Conservation (phyloP, 2,888 invertebrate species). For the Melieria omissa region DNA sequence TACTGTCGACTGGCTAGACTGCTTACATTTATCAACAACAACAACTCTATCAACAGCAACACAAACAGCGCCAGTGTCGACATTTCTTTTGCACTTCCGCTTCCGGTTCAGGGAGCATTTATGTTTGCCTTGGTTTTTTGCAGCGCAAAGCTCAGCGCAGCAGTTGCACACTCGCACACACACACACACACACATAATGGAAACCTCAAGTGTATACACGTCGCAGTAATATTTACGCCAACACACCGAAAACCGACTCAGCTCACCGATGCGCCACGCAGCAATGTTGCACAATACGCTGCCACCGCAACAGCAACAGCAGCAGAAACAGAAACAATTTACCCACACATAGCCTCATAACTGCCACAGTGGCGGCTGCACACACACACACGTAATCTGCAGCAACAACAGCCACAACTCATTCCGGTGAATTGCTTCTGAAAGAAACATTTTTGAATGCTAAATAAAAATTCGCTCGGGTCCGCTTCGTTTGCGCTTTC, state of each 20-base stretch:
- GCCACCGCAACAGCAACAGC: neutral
- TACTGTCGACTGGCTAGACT: no score
- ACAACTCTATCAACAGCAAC: no score
- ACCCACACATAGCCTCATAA: neutral
- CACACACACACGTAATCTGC: neutral
- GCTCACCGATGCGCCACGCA: neutral
- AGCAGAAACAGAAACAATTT: neutral
- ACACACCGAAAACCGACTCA: conserved; percentile 4
- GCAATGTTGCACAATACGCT: neutral
- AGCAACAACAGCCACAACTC: neutral
- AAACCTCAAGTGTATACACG: conserved; percentile 11
- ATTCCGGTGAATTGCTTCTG: neutral
- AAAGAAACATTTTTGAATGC: neutral
- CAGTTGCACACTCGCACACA: no score
- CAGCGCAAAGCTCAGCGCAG: neutral
- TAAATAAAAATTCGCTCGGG: no score
- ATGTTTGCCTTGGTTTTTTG: conserved; percentile 13
- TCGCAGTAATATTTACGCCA: conserved; percentile 37
- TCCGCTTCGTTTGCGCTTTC: no score
- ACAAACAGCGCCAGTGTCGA: neutral
- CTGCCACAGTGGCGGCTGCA: neutral
- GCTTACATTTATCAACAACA: no score
- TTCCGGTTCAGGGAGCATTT: conserved; percentile 20
- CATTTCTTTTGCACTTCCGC: conserved; percentile 26
- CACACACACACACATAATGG: neutral